phyloP scores from a whole-genome alignment of 2,113 vertebrate species.

The Pteruthius melanotis region DNA sequence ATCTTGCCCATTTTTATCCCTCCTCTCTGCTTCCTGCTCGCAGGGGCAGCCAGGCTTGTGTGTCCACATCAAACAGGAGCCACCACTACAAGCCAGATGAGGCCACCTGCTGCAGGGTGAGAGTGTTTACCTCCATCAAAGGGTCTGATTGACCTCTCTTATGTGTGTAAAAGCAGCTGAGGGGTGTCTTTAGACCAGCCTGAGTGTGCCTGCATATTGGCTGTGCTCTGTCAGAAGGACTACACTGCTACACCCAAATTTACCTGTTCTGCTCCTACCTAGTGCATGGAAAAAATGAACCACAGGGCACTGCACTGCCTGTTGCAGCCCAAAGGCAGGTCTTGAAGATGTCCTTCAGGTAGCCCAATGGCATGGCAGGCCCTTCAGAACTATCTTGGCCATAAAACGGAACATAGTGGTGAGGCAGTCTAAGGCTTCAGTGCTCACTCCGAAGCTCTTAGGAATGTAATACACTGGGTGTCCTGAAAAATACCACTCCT shows the following conservation, averaged over 20 bases:
- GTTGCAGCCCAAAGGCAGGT: background rate
- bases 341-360: background rate
- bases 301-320: background rate
- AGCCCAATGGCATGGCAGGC: fast-evolving
- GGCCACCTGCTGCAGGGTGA: background rate
- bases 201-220: fast-evolving
- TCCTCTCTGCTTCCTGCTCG: background rate
- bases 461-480: no score
- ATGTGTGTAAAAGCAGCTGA: fast-evolving
- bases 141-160: background rate
- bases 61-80: background rate
- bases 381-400: background rate
- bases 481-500: background rate
- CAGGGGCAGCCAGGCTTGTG: background rate
- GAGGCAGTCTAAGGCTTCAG: background rate
- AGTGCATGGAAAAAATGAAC: background rate
- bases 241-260: fast-evolving
- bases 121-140: background rate
- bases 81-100: background rate
- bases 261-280: background rate
- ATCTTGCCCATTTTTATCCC: fast-evolving
- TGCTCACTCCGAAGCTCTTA: background rate
- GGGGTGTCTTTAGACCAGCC: background rate
- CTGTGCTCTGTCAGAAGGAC: background rate
- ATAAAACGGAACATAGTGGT: background rate